Conservation (phyloP, 2,113 vertebrate genomes). For the Sorex fumeus region DNA sequence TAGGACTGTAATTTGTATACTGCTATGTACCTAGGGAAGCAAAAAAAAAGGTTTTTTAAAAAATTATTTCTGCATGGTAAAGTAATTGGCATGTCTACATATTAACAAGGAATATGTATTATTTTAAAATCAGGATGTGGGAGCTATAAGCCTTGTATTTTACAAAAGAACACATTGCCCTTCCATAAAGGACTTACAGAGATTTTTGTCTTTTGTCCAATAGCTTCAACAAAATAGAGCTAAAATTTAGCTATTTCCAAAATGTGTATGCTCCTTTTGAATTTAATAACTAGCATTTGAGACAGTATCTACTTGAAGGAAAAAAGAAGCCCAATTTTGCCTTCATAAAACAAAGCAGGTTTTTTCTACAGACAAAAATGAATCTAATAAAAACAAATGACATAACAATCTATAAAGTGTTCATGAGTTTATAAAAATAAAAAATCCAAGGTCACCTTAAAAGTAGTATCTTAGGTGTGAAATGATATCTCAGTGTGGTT, state of each 20-base stretch:
- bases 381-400: constrained; percentile 67
- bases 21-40: background rate
- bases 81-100: background rate
- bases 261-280: constrained; percentile 43
- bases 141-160: background rate
- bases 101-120: background rate
- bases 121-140: background rate
- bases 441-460: constrained; percentile 47
- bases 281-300: constrained; percentile 57
- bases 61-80: background rate
- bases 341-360: constrained; percentile 57
- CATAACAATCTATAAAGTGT: constrained; percentile 67
- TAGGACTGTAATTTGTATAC: background rate
- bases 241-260: constrained; percentile 48
- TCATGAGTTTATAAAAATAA: background rate
- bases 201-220: constrained; percentile 34
- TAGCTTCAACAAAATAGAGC: constrained; percentile 21
- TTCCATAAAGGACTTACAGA: constrained; percentile 20
- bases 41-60: background rate
- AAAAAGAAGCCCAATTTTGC: constrained; percentile 29
- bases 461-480: constrained; percentile 47
- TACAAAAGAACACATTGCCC: background rate
- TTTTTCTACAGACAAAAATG: constrained; percentile 48
- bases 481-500: too few relatives aligned
- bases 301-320: constrained; percentile 52